Base-by-base conservation (phyloP, 2,888 invertebrate genomes). In the Falcaria lacertinaria region DNA sequence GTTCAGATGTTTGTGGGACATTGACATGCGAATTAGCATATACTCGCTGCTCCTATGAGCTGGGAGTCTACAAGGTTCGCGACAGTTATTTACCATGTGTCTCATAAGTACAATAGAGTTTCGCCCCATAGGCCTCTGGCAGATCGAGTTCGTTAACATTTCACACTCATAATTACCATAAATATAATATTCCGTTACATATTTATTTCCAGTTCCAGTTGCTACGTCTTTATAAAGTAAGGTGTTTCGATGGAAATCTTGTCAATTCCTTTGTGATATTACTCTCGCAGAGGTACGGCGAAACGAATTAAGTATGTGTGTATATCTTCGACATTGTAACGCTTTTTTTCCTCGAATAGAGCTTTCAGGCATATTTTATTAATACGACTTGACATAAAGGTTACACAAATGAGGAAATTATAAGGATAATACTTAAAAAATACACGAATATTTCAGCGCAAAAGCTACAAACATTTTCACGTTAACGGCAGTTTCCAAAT, bases 1-100 rank as follows among this genome's bases (percentile, higher is more conserved):
- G 80, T 86, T 85, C 81, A 81, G 72, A 76, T 80, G 80, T 80
- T 81, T 80, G 81, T 83, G 82, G 81, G 41, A 82, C 39, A 79
- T 52, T 45, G 70, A 60, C 56, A 54, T 35, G 72, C 64, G 66
- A 64, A 70, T 62, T 49, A 68, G 69, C 72, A 70, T 73, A 69
- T 72, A 64, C 74, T 71, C 55, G 43, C 52, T 61, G 62, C 63
- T 68, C 58, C 41, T 37, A 37, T 70, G 60, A 52, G 52, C 61
- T 52, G 42, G 49, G 54, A 68, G 73, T 64, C 65, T 67, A 68
- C 60, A 67, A 60, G 40, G 51, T 68, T 63, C 69, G 74, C 73
- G 15, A 76, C 74, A 75, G 41, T 37, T 22, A 41, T 40, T 42
- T 42, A 41, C 22, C 22, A 2, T 15, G 17, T 5, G 5, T 13